Percentiles rank a stretch among this genome's conserved stretches.
These are phyloP conservation scores for Morpho deidamia DNA, from an alignment of 2,888 invertebrate genomes.

Conservation along the genomic window DNA sequence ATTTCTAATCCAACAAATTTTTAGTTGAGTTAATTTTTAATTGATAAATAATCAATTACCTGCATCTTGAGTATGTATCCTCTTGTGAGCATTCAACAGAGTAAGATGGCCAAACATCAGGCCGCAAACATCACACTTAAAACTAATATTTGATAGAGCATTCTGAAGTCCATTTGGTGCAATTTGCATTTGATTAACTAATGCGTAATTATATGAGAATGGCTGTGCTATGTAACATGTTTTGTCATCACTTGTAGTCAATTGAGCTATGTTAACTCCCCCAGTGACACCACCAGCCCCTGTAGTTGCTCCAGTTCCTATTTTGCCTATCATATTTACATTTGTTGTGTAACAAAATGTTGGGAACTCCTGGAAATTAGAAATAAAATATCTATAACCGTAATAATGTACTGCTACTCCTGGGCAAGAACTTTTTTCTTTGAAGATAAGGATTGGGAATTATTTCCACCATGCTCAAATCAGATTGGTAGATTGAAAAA, in stretches of 20 bases:
- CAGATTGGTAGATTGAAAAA: too few relatives aligned
- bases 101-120: constrained; percentile 90
- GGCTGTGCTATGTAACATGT: constrained; percentile 87
- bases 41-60: constrained; percentile 38
- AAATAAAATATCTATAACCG: neutral
- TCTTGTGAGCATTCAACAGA: constrained; percentile 90
- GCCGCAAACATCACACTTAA: constrained; percentile 93
- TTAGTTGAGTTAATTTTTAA: neutral
- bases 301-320: constrained; percentile 63
- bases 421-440: too few relatives aligned
- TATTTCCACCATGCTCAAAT: too few relatives aligned
- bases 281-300: constrained; percentile 60
- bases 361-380: constrained; percentile 76
- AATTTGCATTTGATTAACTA: constrained; percentile 91
- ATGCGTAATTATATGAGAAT: constrained; percentile 88
- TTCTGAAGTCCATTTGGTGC: constrained; percentile 83
- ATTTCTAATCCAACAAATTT: too few relatives aligned
- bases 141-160: constrained; percentile 88
- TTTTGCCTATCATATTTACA: constrained; percentile 83
- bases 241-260: constrained; percentile 81
- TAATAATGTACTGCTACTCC: too few relatives aligned
- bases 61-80: constrained; percentile 84
- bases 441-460: too few relatives aligned
- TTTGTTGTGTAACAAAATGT: constrained; percentile 85
- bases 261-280: constrained; percentile 84